These are phyloP conservation scores for Caenorhabditis sp. DNA, from an alignment of 2,888 invertebrate species.

Conservation along the genomic window DNA sequence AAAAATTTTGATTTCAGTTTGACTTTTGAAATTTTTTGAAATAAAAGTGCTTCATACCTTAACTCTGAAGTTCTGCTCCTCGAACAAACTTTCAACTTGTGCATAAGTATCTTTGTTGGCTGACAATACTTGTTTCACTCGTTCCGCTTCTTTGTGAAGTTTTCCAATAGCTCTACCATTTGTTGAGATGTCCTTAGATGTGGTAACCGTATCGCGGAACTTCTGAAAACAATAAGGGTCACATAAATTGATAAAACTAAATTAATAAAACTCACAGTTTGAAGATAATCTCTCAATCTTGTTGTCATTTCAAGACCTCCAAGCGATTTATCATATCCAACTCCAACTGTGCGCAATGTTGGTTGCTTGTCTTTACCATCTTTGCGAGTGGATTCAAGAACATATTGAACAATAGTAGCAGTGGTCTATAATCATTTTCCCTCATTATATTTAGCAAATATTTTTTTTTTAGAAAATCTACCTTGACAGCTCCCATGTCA, in stretches of 20 bases:
- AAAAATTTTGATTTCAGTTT: background rate
- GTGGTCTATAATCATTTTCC: conserved; percentile 46
- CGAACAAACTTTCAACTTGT: conserved; percentile 90
- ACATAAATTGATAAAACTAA: background rate
- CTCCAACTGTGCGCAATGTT: conserved; percentile 76
- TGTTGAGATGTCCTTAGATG: conserved; percentile 51
- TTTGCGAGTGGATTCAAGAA: conserved; percentile 43
- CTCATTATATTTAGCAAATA: too few relatives aligned
- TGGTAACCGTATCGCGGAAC: conserved; percentile 52
- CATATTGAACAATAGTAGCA: conserved; percentile 48
- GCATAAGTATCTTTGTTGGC: conserved; percentile 93
- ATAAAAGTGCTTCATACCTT: too few relatives aligned
- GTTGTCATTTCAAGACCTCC: conserved; percentile 94
- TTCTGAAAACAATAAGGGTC: conserved; percentile 11
- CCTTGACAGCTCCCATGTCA: conserved; percentile 93
- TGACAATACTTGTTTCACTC: conserved; percentile 94
- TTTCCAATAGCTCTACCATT: conserved; percentile 92
- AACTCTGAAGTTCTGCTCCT: conserved; percentile 87
- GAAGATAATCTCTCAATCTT: conserved; percentile 75
- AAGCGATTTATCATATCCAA: conserved; percentile 86
- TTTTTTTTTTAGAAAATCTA: conserved; percentile 6
- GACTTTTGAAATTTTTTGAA: too few relatives aligned
- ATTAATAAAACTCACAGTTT: conserved; percentile 71
- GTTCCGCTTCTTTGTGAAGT: conserved; percentile 91
- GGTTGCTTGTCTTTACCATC: conserved; percentile 54